A percentile compares a stretch with the other conserved stretches of the same genome.
phyloP scores from a whole-genome alignment of 1,140 invertebrate genomes.

The Pachyrhynchus sulphureomaculatus region DNA sequence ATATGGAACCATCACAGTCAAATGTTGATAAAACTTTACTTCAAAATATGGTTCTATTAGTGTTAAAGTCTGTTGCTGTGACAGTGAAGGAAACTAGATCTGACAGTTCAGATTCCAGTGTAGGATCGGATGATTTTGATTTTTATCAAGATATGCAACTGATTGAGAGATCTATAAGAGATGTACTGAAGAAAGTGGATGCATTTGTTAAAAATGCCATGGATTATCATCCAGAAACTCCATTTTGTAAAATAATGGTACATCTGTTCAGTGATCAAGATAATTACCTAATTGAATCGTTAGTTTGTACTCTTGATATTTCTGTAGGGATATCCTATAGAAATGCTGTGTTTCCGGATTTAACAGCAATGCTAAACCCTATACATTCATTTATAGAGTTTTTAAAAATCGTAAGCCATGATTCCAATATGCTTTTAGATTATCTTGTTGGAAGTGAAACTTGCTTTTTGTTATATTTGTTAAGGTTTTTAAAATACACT shows the following conservation, averaged over 20 bases:
- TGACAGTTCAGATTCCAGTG: constrained; percentile 78
- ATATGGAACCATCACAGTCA: constrained; percentile 37
- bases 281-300: constrained; percentile 87
- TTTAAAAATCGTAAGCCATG: constrained; percentile 77
- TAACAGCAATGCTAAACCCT: constrained; percentile 78
- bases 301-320: constrained; percentile 88
- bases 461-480: constrained; percentile 83
- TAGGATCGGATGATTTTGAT: constrained; percentile 79
- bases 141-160: constrained; percentile 87
- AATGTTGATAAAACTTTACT: constrained; percentile 70
- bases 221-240: constrained; percentile 84
- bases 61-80: constrained; percentile 85
- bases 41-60: constrained; percentile 80
- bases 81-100: constrained; percentile 86
- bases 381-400: constrained; percentile 82
- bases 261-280: constrained; percentile 88
- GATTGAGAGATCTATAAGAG: constrained; percentile 80
- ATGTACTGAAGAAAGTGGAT: constrained; percentile 79
- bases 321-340: constrained; percentile 80
- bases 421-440: constrained; percentile 80
- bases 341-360: constrained; percentile 73
- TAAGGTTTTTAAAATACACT: constrained; percentile 83
- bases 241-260: constrained; percentile 83
- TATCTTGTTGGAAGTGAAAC: constrained; percentile 89
- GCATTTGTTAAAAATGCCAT: constrained; percentile 76